These are phyloP conservation scores for Macrochelys suwanniensis DNA, from an alignment of 2,797 vertebrate genomes.

Conservation along the genomic window DNA sequence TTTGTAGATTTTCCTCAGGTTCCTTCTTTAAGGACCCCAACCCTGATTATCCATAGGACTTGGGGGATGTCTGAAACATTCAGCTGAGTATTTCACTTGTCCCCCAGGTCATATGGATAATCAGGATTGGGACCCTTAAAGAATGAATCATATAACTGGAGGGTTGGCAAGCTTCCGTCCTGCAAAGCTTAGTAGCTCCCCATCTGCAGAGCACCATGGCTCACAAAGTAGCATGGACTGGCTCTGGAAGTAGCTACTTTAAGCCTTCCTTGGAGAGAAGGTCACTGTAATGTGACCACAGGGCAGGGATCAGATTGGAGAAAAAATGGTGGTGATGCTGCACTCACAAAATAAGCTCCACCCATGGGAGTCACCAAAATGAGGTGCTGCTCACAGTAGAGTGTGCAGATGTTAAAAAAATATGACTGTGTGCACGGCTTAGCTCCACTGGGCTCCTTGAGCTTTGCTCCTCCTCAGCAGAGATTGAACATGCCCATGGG, in stretches of 20 bases:
- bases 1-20: not conserved
- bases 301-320: not conserved
- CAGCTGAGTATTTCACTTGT: rapidly evolving
- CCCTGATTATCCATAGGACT: rapidly evolving
- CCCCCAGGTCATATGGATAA: rapidly evolving
- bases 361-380: rapidly evolving
- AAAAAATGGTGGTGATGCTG: not conserved
- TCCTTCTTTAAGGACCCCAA: not conserved
- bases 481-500: not conserved
- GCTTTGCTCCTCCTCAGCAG: not conserved
- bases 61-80: not conserved
- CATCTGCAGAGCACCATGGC: too few species aligned
- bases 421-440: not conserved
- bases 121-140: not conserved
- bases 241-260: not conserved
- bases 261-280: not conserved
- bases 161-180: not conserved
- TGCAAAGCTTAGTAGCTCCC: not conserved
- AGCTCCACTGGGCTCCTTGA: not conserved
- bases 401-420: not conserved
- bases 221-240: not conserved
- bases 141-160: rapidly evolving
- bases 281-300: not conserved
- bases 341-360: not conserved
- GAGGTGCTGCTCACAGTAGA: rapidly evolving